A percentile compares a stretch with the other conserved stretches of the same genome.
Evolutionary conservation across 2,797 vertebrate species (phyloP).

Genomic region (Acrocephalus scirpaceus): DNA sequence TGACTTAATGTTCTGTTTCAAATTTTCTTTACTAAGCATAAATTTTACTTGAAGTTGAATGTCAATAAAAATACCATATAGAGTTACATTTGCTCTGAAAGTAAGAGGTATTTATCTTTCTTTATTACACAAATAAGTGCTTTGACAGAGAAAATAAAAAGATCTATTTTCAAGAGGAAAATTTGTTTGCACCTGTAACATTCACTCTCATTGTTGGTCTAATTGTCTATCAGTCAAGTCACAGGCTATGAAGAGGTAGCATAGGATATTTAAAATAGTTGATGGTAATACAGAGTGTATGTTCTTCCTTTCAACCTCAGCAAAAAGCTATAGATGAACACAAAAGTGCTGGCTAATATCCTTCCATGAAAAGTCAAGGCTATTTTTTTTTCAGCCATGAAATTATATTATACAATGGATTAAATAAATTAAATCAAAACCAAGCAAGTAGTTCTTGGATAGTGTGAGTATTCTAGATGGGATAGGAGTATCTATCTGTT

Average conservation of each 20-base stretch:
- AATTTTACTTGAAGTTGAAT: neutral
- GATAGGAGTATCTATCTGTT: neutral
- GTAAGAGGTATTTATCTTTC: neutral
- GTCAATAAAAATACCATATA: neutral
- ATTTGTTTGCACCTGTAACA: neutral
- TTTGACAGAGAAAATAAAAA: slow-evolving; percentile 24
- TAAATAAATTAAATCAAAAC: neutral
- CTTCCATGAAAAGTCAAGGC: neutral
- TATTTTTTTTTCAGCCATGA: neutral
- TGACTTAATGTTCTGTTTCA: neutral
- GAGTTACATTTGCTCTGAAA: neutral
- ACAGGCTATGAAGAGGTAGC: neutral
- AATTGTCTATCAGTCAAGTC: slow-evolving; percentile 5
- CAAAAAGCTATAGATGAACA: neutral
- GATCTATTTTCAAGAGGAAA: slow-evolving; percentile 6
- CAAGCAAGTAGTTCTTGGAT: neutral
- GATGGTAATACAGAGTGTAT: neutral
- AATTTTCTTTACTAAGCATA: neutral
- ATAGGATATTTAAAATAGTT: slow-evolving; percentile 14
- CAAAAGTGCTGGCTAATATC: neutral
- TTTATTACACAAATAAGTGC: neutral
- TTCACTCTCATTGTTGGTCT: neutral
- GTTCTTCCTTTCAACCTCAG: neutral
- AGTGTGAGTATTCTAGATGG: neutral
- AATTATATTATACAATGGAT: neutral